phyloP scores from a whole-genome alignment of 2,888 invertebrate species.

The Ethmia dodecea region DNA sequence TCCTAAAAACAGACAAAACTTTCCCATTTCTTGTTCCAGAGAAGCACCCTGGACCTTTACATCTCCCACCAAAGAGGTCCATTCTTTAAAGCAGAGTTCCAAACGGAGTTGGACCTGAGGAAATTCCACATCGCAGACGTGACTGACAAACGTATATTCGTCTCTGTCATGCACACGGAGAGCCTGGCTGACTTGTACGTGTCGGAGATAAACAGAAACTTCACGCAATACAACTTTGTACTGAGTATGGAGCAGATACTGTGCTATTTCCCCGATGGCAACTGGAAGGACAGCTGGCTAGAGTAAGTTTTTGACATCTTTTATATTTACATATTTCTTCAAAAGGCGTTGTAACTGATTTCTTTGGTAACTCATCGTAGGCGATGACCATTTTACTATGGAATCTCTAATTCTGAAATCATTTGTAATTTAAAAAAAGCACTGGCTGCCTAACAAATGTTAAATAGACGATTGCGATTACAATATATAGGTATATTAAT shows the following conservation, averaged over 20 bases:
- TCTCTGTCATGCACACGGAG: constrained; percentile 88
- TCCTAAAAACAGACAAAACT: too few relatives aligned
- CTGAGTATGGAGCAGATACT: constrained; percentile 88
- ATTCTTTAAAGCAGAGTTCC: constrained; percentile 86
- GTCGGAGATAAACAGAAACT: constrained; percentile 82
- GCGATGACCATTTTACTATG: too few relatives aligned
- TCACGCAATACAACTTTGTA: constrained; percentile 83
- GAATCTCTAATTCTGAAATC: too few relatives aligned
- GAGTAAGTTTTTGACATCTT: constrained; percentile 76
- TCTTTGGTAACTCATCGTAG: too few relatives aligned
- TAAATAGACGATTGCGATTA: too few relatives aligned
- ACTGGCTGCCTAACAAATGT: too few relatives aligned
- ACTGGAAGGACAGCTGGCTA: constrained; percentile 89
- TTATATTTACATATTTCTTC: too few relatives aligned
- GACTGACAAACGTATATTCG: constrained; percentile 86
- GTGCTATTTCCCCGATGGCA: constrained; percentile 89
- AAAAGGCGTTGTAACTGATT: too few relatives aligned
- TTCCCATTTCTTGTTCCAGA: constrained; percentile 43
- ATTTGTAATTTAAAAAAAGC: too few relatives aligned
- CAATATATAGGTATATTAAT: too few relatives aligned
- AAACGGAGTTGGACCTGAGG: constrained; percentile 79
- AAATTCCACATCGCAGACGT: constrained; percentile 92
- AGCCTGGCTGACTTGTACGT: constrained; percentile 87
- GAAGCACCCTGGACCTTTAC: constrained; percentile 80
- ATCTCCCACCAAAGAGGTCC: constrained; percentile 86